phyloP scores from a whole-genome alignment of 2,113 vertebrate species.

The Trichomycterus rosablanca region DNA sequence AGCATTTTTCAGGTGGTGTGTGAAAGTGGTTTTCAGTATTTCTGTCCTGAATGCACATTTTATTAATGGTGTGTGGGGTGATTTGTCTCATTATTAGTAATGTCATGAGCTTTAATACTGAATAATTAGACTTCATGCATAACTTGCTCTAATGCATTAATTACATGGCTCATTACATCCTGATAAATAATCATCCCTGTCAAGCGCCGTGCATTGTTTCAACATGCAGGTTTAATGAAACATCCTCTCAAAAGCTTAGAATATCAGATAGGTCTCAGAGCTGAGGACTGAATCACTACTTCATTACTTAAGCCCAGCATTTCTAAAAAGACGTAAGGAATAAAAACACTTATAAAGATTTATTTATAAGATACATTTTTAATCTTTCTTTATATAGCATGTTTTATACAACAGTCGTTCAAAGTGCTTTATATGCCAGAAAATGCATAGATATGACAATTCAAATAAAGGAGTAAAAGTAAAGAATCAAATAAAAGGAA shows the following conservation, averaged over 20 bases:
- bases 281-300: too few species aligned
- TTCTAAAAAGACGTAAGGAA: too few species aligned
- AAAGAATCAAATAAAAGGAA: too few species aligned
- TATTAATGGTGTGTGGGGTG: constrained; percentile 9
- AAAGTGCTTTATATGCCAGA: too few species aligned
- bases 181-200: constrained; percentile 24
- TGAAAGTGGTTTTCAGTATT: neutral
- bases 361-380: too few species aligned
- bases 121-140: constrained; percentile 29
- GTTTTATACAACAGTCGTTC: too few species aligned
- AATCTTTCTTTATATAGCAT: too few species aligned
- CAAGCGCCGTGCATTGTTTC: constrained; percentile 24
- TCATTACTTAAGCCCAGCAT: too few species aligned
- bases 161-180: constrained; percentile 39
- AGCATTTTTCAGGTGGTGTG: too few species aligned
- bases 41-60: neutral
- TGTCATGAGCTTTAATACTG: constrained; percentile 23
- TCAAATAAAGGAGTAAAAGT: too few species aligned
- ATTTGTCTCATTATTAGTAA: constrained; percentile 32
- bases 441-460: too few species aligned
- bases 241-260: neutral
- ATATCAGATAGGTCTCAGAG: neutral
- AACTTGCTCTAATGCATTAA: constrained; percentile 35
- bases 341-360: too few species aligned
- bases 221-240: constrained; percentile 12